Base-by-base conservation (phyloP, 2,888 invertebrate genomes). In the Coenonympha glycerion region DNA sequence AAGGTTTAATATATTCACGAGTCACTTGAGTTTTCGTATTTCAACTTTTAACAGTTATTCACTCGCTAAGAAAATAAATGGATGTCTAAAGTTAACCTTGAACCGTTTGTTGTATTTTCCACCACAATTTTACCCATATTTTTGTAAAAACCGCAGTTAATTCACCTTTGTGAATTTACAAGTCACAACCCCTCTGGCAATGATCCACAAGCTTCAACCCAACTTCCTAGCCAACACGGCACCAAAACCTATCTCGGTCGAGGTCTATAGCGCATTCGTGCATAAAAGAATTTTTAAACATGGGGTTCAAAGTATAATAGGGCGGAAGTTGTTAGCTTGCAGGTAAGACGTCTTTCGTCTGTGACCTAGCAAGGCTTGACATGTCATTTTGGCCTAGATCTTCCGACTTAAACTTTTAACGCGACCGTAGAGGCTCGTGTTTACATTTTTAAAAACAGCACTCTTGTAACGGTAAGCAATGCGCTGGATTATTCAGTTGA, bases 321-420 rank as follows among this genome's bases (percentile, higher is more conserved):
- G 30, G 28, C 26, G 42, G 42, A 49, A 42, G 30, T 37, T 36
- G 42, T 44, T 34, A 8, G 21, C 37, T 28, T 30, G 41, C 44
- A 37, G 36, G 16, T 24, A 39, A 24, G 24, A 39, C 13, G 33
- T 44, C 44, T 22, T 31, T 37, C 19, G 37, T 37, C 49, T 44
- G 37, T 44, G 44, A 49, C 49, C 39, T 44, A 26, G 15, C 44
- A 26, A 46, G 46, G 26, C 49, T 37, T 49, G 49, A 44, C 49
- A 41, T 49, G 36, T 37, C 30, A 44, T 37, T 36, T 16, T 18
- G 37, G 36, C 42, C 49, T 30, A 49, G 44, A 37, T 49, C 21
- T 37, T 26, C 18, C 24, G 26, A 37, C 36, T 28, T 46, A 19
- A 46, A 46, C 36, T 37, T 46, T 34, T 28, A 46, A 46, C 36